These are phyloP conservation scores for Brachyhypopomus gauderio DNA, from an alignment of 2,113 vertebrate genomes.

Conservation along the genomic window DNA sequence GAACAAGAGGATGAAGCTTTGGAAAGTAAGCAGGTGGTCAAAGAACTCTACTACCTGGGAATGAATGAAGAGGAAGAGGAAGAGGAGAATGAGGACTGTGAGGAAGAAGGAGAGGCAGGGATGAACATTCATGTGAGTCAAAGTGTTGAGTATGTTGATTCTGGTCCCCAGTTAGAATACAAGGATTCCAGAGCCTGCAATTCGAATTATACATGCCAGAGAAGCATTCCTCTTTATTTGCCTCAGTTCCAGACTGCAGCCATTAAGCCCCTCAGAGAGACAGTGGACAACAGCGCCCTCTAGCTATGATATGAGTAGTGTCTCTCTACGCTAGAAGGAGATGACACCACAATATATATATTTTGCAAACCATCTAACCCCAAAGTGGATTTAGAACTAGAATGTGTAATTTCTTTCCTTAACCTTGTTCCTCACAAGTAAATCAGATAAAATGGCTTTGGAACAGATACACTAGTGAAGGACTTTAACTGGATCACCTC, in stretches of 20 bases:
- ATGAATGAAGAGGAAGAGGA: constrained; percentile 64
- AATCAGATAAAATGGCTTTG: not conserved
- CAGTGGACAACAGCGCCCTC: constrained; percentile 53
- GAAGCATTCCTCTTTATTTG: constrained; percentile 76
- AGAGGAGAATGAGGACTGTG: constrained; percentile 56
- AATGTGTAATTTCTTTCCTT: not conserved
- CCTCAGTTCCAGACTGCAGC: constrained; percentile 83
- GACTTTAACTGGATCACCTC: not conserved
- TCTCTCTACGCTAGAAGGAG: not conserved
- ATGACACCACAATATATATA: not conserved
- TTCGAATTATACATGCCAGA: constrained; percentile 44
- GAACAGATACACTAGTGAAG: not conserved
- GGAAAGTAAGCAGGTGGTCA: constrained; percentile 57
- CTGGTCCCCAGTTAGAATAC: constrained; percentile 49
- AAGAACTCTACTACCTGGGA: constrained; percentile 79
- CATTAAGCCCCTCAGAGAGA: constrained; percentile 63
- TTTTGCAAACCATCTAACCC: not conserved
- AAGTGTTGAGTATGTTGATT: constrained; percentile 53
- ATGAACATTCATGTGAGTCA: constrained; percentile 60
- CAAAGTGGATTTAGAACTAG: not conserved
- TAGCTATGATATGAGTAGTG: constrained; percentile 43
- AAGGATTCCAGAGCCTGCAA: constrained; percentile 19
- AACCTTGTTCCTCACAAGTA: constrained; percentile 8
- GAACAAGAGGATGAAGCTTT: constrained; percentile 69
- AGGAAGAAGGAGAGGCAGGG: constrained; percentile 49